These are phyloP conservation scores for Bucorvus abyssinicus DNA, from an alignment of 2,797 vertebrate species.

Conservation along the genomic window DNA sequence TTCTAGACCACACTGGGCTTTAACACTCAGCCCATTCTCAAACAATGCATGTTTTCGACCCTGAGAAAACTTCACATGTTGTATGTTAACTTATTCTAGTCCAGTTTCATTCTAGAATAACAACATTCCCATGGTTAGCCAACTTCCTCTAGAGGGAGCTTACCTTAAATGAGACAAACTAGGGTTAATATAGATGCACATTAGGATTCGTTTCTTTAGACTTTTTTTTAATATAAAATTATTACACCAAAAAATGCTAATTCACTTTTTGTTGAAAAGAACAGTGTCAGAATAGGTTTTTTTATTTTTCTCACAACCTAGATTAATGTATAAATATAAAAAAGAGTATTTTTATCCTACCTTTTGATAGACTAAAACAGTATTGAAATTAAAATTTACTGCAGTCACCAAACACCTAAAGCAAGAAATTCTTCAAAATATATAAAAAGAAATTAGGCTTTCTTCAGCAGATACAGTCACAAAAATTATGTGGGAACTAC, in stretches of 20 bases:
- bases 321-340: not conserved
- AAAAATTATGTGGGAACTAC: not conserved
- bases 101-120: not conserved
- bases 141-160: not conserved
- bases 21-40: not conserved
- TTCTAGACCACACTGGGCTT: not conserved
- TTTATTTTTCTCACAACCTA: not conserved
- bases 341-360: not conserved
- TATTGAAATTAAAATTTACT: not conserved
- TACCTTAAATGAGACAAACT: not conserved
- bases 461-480: not conserved
- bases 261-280: not conserved
- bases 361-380: not conserved
- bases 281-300: not conserved
- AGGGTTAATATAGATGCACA: not conserved
- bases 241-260: not conserved
- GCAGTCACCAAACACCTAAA: not conserved
- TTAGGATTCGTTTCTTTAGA: not conserved
- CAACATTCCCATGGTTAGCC: not conserved
- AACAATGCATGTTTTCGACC: not conserved
- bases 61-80: not conserved
- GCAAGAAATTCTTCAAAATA: not conserved
- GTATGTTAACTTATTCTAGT: not conserved
- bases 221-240: not conserved
- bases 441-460: not conserved